These are phyloP conservation scores for Sipha maydis DNA, from an alignment of 2,888 invertebrate species.

Conservation along the genomic window DNA sequence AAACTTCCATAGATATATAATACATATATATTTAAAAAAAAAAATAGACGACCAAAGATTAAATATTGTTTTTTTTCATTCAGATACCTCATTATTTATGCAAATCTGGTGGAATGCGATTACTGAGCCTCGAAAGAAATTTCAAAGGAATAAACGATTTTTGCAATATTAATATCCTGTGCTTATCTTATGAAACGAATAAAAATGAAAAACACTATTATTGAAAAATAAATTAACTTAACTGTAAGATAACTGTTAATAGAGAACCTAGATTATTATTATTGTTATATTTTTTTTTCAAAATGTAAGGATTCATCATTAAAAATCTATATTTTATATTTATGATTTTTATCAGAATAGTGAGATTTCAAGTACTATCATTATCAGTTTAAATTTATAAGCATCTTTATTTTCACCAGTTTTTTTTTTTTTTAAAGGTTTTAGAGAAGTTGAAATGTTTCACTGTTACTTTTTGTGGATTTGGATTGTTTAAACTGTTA, in stretches of 20 bases:
- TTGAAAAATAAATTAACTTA: not conserved
- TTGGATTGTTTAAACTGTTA: too few species aligned
- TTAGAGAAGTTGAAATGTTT: too few species aligned
- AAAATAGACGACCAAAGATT: not conserved
- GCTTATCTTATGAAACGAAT: not conserved
- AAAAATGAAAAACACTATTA: not conserved
- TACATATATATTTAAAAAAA: not conserved
- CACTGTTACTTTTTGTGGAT: too few species aligned
- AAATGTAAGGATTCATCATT: not conserved
- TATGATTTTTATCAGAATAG: too few species aligned
- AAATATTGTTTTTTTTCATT: conserved; percentile 26
- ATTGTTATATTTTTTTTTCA: not conserved
- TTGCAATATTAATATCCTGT: conserved; percentile 36
- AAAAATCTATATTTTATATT: too few species aligned
- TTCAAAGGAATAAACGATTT: conserved; percentile 23
- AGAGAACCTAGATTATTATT: not conserved
- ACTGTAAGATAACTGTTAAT: not conserved
- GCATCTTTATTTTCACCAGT: too few species aligned
- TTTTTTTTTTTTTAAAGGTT: too few species aligned
- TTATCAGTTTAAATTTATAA: too few species aligned
- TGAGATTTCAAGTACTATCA: too few species aligned
- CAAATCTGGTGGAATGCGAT: conserved; percentile 27
- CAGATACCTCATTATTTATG: conserved; percentile 24
- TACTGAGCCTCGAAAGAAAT: not conserved
- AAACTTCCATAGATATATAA: not conserved